These are phyloP conservation scores for Andrena haemorrhoa DNA, from an alignment of 2,888 invertebrate genomes.

Conservation along the genomic window DNA sequence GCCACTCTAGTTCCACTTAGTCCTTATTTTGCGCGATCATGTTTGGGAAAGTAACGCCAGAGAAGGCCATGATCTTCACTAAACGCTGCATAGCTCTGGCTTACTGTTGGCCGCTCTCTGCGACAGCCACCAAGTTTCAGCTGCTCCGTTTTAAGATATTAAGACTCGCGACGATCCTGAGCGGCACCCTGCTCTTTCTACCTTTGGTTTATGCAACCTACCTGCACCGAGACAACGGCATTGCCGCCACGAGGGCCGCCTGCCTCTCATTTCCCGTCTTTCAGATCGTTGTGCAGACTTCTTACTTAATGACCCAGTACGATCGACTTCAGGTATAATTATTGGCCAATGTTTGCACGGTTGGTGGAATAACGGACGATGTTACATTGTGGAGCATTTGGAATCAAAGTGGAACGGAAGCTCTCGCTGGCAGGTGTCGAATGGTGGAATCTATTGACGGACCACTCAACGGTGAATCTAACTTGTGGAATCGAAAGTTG, in stretches of 20 bases:
- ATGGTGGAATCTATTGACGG: too few relatives aligned
- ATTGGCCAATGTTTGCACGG: too few relatives aligned
- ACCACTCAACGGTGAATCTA: too few relatives aligned
- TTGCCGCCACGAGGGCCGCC: slow-evolving; percentile 32
- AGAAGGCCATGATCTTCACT: slow-evolving; percentile 50
- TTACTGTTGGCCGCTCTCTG: slow-evolving; percentile 61
- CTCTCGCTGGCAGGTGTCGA: too few relatives aligned
- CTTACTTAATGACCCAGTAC: slow-evolving; percentile 18
- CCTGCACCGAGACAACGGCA: slow-evolving; percentile 20
- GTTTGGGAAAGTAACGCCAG: slow-evolving; percentile 39
- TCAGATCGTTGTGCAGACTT: slow-evolving; percentile 44
- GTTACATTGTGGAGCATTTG: too few relatives aligned
- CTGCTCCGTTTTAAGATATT: slow-evolving; percentile 39
- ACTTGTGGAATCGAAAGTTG: too few relatives aligned
- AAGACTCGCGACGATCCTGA: slow-evolving; percentile 35
- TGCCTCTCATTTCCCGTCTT: slow-evolving; percentile 25
- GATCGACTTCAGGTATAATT: slow-evolving; percentile 59
- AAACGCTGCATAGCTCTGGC: slow-evolving; percentile 37
- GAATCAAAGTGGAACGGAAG: too few relatives aligned
- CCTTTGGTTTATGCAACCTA: slow-evolving; percentile 44
- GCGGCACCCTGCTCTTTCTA: slow-evolving; percentile 18
- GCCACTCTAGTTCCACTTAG: neutral
- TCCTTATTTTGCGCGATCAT: neutral
- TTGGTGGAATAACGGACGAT: too few relatives aligned
- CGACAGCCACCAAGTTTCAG: slow-evolving; percentile 33